Percentiles rank a stretch among this genome's conserved stretches.
These are phyloP conservation scores for Marronus borbonicus DNA, from an alignment of 2,888 invertebrate species.

Conservation along the genomic window DNA sequence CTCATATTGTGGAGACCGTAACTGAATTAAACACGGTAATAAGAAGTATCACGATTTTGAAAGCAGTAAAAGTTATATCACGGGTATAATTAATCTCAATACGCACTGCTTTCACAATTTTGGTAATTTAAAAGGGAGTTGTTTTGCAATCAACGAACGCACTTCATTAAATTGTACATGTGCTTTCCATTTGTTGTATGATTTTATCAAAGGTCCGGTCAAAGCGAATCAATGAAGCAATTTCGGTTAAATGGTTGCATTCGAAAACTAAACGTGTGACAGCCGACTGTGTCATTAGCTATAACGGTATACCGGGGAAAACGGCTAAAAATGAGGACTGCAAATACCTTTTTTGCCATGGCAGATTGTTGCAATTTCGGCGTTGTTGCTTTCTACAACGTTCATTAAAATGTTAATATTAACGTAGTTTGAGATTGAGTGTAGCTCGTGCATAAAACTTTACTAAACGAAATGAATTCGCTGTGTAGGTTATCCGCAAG, in stretches of 20 bases:
- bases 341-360: background rate
- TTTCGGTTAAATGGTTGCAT: conserved; percentile 16
- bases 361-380: conserved; percentile 13
- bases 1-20: too few species aligned
- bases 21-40: too few species aligned
- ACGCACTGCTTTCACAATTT: conserved; percentile 2
- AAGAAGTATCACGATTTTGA: too few species aligned
- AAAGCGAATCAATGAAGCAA: conserved; percentile 26
- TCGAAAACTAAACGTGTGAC: conserved; percentile 29
- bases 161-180: background rate
- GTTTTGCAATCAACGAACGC: conserved; percentile 3
- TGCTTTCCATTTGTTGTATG: background rate
- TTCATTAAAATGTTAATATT: conserved; percentile 44
- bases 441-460: conserved; percentile 34
- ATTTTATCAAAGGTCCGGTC: conserved; percentile 7
- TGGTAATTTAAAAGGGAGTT: conserved; percentile 2
- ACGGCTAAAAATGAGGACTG: background rate
- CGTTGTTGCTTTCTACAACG: conserved; percentile 12
- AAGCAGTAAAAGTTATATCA: too few species aligned
- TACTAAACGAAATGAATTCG: conserved; percentile 43
- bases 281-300: conserved; percentile 24
- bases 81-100: background rate
- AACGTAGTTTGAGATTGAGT: conserved; percentile 33
- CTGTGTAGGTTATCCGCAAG: background rate
- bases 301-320: conserved; percentile 27